Evolutionary conservation across 2,888 invertebrate species (phyloP).

Genomic region (Hirtodrosophila trivittata): DNA sequence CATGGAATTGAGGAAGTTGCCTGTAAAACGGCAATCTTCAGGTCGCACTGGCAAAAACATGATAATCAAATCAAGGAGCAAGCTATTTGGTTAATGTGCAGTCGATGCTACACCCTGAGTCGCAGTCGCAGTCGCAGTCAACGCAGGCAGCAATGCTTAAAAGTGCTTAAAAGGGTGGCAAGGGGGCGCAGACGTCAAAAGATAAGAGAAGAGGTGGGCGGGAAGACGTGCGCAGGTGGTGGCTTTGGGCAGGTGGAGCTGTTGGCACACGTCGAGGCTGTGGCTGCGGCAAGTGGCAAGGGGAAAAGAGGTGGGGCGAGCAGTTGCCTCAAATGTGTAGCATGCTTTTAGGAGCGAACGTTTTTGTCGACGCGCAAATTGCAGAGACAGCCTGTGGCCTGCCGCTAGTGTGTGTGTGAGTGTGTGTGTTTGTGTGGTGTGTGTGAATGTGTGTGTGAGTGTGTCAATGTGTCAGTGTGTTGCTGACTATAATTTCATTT

Average conservation of each 20-base stretch:
- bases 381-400: slow-evolving; percentile 68
- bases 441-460: slow-evolving; percentile 9
- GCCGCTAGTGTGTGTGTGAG: slow-evolving; percentile 19
- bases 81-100: slow-evolving; percentile 79
- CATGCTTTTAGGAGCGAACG: slow-evolving; percentile 72
- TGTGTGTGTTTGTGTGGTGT: slow-evolving; percentile 26
- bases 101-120: slow-evolving; percentile 32
- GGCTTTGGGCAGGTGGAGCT: neutral
- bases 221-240: neutral
- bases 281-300: neutral
- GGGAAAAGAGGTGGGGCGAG: slow-evolving; percentile 2
- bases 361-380: slow-evolving; percentile 69
- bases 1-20: slow-evolving; percentile 59
- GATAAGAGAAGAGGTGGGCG: slow-evolving; percentile 50
- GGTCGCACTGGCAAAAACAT: slow-evolving; percentile 46
- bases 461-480: slow-evolving; percentile 36
- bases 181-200: slow-evolving; percentile 58
- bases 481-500: slow-evolving; percentile 74
- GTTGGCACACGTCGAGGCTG: neutral
- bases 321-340: slow-evolving; percentile 51
- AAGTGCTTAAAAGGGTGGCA: slow-evolving; percentile 27
- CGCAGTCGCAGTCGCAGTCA: slow-evolving; percentile 23
- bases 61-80: slow-evolving; percentile 78
- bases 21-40: slow-evolving; percentile 69
- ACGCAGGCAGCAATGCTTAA: slow-evolving; percentile 64